Evolutionary conservation across 2,888 invertebrate species (phyloP), one percentile per base, ranked within the genome.

Genomic region (Athalia cordata): DNA sequence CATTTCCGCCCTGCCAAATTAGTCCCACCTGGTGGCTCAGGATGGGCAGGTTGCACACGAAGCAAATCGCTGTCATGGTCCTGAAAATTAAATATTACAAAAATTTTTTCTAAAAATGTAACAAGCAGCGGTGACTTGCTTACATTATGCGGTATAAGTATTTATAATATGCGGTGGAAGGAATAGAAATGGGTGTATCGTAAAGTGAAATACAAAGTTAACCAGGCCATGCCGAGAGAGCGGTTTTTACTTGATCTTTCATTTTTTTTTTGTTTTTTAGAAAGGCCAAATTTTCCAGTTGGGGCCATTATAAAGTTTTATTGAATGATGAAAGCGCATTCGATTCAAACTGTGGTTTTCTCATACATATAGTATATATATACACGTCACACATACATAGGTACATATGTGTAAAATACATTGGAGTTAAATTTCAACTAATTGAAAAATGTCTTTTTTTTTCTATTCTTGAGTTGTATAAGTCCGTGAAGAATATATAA

Each of bases 31-130:
- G 98, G 92, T 98, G 97, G 83, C 96, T 97, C 91, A 97, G 93
- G 90, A 98, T 97, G 86, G 98, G 97, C 89, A 97, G 93, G 92
- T 98, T 97, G 95, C 98, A 98, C 87, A 98, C 97, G 93, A 98
- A 98, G 92, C 98, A 98, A 92, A 97, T 95, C 90, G 97, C 95
- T 89, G 96, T 96, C 96, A 97, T 96, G 90, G 95, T 96, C 95
- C 97, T 97, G 94, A 57, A 85, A 90, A 86, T 79, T 79, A 83
- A 81, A 72, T 47, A 59, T 72, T 72, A 4, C 9, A 47, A 15
- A 45, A 59, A 59, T 57, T 59, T 29, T 29, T 29, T 29, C 59
- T 29, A 5, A 72, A 70, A 80, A 61, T 70, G 55, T 50, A 55
- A 47, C 72, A 29, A 47, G 47, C 72, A 72, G 72, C 47, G 8